These are phyloP conservation scores for Acipenser ruthenus DNA, from an alignment of 2,797 vertebrate genomes.

Conservation along the genomic window DNA sequence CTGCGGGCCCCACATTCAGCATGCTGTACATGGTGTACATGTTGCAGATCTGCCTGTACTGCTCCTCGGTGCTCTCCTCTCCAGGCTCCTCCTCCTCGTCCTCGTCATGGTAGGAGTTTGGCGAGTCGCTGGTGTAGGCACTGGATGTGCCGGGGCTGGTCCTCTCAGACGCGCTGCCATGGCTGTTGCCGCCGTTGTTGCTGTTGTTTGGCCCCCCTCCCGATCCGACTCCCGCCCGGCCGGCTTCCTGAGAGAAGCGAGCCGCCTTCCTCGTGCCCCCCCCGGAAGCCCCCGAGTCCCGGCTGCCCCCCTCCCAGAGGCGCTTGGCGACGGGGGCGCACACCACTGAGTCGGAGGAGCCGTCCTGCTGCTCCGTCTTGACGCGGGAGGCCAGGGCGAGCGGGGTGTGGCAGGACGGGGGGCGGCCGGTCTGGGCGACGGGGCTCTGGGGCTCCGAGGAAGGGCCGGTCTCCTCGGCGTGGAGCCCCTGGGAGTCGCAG, in stretches of 20 bases:
- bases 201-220: slow-evolving; percentile 41
- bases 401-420: slow-evolving; percentile 62
- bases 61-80: slow-evolving; percentile 80
- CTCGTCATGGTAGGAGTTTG: slow-evolving; percentile 87
- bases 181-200: slow-evolving; percentile 38
- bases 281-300: slow-evolving; percentile 59
- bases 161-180: slow-evolving; percentile 49
- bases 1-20: slow-evolving; percentile 85
- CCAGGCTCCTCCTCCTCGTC: slow-evolving; percentile 82
- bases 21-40: slow-evolving; percentile 97
- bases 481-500: slow-evolving; percentile 86
- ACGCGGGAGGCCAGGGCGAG: slow-evolving; percentile 77
- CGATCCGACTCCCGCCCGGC: slow-evolving; percentile 48
- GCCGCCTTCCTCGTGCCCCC: slow-evolving; percentile 77
- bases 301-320: slow-evolving; percentile 76
- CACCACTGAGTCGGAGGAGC: slow-evolving; percentile 63
- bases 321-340: slow-evolving; percentile 55
- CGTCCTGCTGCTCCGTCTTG: slow-evolving; percentile 85
- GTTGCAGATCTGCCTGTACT: slow-evolving; percentile 94
- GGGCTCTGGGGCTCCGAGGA: slow-evolving; percentile 89
- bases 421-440: slow-evolving; percentile 67
- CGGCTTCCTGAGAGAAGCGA: slow-evolving; percentile 71
- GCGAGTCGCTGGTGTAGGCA: slow-evolving; percentile 92
- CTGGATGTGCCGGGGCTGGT: slow-evolving; percentile 89
- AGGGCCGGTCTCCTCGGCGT: slow-evolving; percentile 67